phyloP scores from a whole-genome alignment of 2,888 invertebrate genomes.

The Biston stratarius region DNA sequence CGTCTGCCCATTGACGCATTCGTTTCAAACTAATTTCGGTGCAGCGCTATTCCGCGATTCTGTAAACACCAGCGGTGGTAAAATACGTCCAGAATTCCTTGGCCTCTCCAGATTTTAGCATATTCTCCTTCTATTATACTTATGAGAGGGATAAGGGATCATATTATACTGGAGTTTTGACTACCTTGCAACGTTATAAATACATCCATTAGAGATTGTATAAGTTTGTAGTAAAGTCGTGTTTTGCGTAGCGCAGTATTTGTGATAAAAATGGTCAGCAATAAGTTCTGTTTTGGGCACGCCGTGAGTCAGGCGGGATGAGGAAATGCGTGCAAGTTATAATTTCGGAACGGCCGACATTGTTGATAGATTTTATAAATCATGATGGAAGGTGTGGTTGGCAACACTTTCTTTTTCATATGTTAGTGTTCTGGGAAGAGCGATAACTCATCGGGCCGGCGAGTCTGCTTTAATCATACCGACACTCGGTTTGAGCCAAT shows the following conservation, averaged over 20 bases:
- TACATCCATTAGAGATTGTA: conserved; percentile 43
- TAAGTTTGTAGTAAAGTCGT: conserved; percentile 41
- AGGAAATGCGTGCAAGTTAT: conserved; percentile 85
- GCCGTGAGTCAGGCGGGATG: conserved; percentile 80
- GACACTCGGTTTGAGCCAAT: conserved; percentile 32
- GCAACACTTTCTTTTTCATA: conserved; percentile 49
- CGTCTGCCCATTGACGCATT: conserved; percentile 84
- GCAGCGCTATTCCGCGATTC: conserved; percentile 84
- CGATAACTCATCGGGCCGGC: conserved; percentile 38
- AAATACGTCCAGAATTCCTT: conserved; percentile 64
- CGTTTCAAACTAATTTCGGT: conserved; percentile 85
- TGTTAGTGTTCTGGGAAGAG: conserved; percentile 41
- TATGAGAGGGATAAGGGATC: conserved; percentile 23
- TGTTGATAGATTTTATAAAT: conserved; percentile 77
- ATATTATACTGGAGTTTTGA: conserved; percentile 53
- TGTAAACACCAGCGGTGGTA: conserved; percentile 80
- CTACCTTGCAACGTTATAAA: conserved; percentile 56
- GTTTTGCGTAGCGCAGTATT: conserved; percentile 42
- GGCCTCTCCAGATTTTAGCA: conserved; percentile 57
- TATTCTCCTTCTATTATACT: conserved; percentile 43
- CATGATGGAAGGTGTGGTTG: conserved; percentile 57
- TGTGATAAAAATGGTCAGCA: conserved; percentile 62
- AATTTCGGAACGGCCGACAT: conserved; percentile 81
- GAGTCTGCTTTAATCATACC: conserved; percentile 42
- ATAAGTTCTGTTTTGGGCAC: conserved; percentile 84